Base-by-base conservation (phyloP, 2,888 invertebrate genomes). In the Hydriomena furcata region DNA sequence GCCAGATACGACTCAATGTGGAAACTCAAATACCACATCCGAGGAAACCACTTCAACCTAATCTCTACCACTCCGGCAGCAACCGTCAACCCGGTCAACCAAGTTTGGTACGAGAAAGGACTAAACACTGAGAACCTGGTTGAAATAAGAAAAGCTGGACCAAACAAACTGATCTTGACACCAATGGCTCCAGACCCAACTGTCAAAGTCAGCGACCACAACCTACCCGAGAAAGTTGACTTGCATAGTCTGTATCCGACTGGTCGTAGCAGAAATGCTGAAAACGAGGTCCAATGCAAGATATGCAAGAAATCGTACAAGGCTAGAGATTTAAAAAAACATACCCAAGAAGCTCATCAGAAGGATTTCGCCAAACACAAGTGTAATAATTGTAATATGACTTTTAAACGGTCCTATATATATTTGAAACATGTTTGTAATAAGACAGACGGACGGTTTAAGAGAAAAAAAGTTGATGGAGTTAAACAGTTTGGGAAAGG, bases 61-160 rank as follows among this genome's bases (percentile, higher is more conserved):
- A n/a, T n/a, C n/a, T n/a, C n/a, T n/a, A n/a, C 0, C 46, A 56
- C 6, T 57, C 72, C 0, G 65, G 55, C 7, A 48, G 61, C 3
- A 72, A 76, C 0, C 62, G 63, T 56, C 0, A 78, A 77, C 47
- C 60, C 72, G 24, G 60, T 83, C 0, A 79, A 84, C 48, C 71
- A 83, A 42, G 71, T 77, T 0, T 85, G 85, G 83, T 74, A 73
- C 1, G 85, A 85, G 35, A 76, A 66, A 5, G 84, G 83, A 0
- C 32, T 60, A 0, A 80, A 84, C 36, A 61, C 76, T 0, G 56
- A 76, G 1, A 57, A 55, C 0, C 46, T 82, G 0, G 63, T 82
- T 0, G 71, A 84, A 60, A 80, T 85, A 0, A 76, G 59, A n/a
- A 84, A 82, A 42, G 63, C 67, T 0, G 66, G 68, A 0, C 52